A percentile compares a stretch with the other conserved stretches of the same genome.
These are phyloP conservation scores for Dryomyza anilis DNA, from an alignment of 2,888 invertebrate species.

Conservation along the genomic window DNA sequence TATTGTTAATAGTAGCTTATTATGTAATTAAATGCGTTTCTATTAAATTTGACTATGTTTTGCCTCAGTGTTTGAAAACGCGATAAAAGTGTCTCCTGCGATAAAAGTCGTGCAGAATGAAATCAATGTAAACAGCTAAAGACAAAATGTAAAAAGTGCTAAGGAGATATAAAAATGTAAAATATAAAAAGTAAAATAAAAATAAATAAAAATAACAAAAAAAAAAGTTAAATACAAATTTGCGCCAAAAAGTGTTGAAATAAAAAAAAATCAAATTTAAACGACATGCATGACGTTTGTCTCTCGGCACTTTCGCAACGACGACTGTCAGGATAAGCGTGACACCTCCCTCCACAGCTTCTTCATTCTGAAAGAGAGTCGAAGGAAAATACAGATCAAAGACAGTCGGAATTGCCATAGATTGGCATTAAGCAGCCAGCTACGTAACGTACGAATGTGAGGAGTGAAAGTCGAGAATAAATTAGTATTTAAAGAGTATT, in stretches of 20 bases:
- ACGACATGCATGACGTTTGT: conserved; percentile 25
- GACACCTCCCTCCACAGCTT: conserved; percentile 1
- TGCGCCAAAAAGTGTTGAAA: background rate
- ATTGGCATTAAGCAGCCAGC: no score
- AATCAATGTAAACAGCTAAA: no score
- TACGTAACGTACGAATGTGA: background rate
- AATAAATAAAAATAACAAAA: background rate
- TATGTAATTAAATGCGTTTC: no score
- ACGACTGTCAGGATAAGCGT: background rate
- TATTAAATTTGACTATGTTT: no score
- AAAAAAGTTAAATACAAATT: background rate
- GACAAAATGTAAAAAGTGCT: no score
- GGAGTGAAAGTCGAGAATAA: conserved; percentile 2
- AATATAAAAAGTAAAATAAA: background rate
- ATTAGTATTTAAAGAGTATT: conserved; percentile 22
- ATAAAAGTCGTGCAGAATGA: no score
- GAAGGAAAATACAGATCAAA: background rate
- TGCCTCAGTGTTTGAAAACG: no score
- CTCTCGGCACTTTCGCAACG: conserved; percentile 18
- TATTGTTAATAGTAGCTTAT: no score
- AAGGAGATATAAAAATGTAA: background rate
- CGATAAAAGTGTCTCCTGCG: no score
- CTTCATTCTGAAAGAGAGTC: background rate
- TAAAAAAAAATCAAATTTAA: background rate
- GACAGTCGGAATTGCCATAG: no score